Conservation (phyloP, 2,888 invertebrate species). For the Sinotaia quadrata region DNA sequence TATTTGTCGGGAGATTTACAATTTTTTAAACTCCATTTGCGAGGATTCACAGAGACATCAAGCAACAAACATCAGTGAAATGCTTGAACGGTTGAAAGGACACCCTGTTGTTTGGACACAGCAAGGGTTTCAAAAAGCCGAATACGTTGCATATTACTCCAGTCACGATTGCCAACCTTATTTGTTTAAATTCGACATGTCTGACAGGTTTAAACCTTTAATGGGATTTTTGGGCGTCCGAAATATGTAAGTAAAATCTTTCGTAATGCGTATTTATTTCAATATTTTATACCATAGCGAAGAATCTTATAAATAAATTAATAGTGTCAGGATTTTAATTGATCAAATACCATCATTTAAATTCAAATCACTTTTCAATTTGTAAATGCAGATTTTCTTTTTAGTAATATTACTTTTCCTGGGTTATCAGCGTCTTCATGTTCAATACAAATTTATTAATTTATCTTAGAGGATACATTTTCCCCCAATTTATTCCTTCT, state of each 20-base stretch:
- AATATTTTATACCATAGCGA: too few species aligned
- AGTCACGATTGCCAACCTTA: neutral
- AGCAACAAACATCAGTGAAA: neutral
- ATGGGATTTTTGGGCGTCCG: slow-evolving; percentile 1
- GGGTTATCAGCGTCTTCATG: too few species aligned
- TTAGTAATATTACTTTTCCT: too few species aligned
- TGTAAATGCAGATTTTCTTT: too few species aligned
- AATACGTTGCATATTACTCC: neutral
- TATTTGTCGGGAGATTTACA: slow-evolving; percentile 7
- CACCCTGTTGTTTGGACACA: neutral
- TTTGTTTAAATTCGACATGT: neutral
- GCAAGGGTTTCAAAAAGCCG: slow-evolving; percentile 3
- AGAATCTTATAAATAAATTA: too few species aligned
- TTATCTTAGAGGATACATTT: too few species aligned
- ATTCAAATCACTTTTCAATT: too few species aligned
- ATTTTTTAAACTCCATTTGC: slow-evolving; percentile 1
- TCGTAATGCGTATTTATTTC: too few species aligned
- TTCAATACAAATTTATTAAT: too few species aligned
- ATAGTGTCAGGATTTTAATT: too few species aligned
- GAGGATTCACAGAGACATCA: neutral
- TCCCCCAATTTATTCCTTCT: too few species aligned
- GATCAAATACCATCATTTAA: too few species aligned
- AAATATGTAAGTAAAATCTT: neutral
- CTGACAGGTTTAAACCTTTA: neutral
- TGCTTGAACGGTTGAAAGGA: neutral